Conservation (phyloP, 2,888 invertebrate genomes). For the Steinernema hermaphroditum region DNA sequence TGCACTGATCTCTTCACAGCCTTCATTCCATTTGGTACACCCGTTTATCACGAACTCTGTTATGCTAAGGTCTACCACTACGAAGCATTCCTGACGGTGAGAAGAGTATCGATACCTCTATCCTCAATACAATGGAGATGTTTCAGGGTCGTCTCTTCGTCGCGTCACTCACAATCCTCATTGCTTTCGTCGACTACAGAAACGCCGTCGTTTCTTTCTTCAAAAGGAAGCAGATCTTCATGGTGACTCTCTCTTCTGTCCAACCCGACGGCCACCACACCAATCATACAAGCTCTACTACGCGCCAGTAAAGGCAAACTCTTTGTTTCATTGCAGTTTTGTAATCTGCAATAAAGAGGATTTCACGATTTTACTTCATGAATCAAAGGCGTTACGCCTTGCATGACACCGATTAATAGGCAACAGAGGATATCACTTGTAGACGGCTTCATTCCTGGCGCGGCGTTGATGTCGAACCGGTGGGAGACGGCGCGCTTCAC, state of each 20-base stretch:
- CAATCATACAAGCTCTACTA: background rate
- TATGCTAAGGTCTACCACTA: constrained; percentile 3
- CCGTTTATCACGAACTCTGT: background rate
- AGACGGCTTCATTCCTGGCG: too few species aligned
- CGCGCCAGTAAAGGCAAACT: background rate
- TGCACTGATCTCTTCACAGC: constrained; percentile 24
- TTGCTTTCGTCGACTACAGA: constrained; percentile 23
- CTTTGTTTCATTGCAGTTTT: background rate
- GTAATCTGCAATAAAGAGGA: too few species aligned
- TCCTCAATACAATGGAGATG: too few species aligned
- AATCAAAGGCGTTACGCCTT: too few species aligned
- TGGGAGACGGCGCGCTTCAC: too few species aligned
- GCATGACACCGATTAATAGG: too few species aligned
- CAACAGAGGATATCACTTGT: too few species aligned
- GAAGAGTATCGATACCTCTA: background rate
- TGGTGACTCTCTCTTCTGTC: background rate
- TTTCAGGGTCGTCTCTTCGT: constrained; percentile 11
- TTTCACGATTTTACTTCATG: too few species aligned
- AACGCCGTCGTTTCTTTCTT: background rate
- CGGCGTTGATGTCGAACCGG: too few species aligned
- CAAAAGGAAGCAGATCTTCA: background rate
- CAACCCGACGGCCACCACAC: background rate
- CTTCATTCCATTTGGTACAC: background rate
- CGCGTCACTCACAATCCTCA: background rate
- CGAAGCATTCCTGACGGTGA: background rate